A percentile compares a stretch with the other conserved stretches of the same genome.
These are phyloP conservation scores for Pachyrhynchus sulphureomaculatus DNA, from an alignment of 1,140 invertebrate species.

Conservation along the genomic window DNA sequence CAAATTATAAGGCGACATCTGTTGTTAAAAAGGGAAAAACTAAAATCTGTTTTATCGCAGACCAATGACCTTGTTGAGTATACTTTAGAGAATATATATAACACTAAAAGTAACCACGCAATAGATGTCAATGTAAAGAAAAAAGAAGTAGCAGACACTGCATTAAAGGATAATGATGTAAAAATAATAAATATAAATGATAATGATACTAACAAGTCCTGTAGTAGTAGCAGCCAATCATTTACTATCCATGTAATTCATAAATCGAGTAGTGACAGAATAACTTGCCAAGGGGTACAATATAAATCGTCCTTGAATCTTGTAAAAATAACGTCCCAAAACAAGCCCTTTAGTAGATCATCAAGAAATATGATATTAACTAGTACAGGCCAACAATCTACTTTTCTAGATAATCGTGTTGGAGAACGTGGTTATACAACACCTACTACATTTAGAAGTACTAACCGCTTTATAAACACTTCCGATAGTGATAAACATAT, in stretches of 20 bases:
- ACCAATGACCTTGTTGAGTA: not conserved
- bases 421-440: too few relatives aligned
- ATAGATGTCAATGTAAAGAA: too few relatives aligned
- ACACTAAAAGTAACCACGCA: not conserved
- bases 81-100: not conserved
- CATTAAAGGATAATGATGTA: too few relatives aligned
- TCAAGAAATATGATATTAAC: not conserved
- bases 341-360: not conserved
- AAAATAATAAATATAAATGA: too few relatives aligned
- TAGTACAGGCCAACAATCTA: too few relatives aligned
- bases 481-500: too few relatives aligned
- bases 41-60: constrained; percentile 2
- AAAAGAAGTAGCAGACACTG: too few relatives aligned
- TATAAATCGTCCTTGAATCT: constrained; percentile 22
- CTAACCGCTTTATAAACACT: too few relatives aligned
- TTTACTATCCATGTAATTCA: constrained; percentile 28
- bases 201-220: not conserved
- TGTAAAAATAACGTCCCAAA: constrained; percentile 29
- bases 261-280: constrained; percentile 15
- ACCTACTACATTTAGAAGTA: too few relatives aligned
- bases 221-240: not conserved
- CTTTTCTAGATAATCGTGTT: too few relatives aligned
- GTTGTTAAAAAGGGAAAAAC: constrained; percentile 5
- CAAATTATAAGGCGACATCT: constrained; percentile 14
- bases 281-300: constrained; percentile 22